Conservation (phyloP, 2,888 invertebrate species). For the Hetaerina titia region DNA sequence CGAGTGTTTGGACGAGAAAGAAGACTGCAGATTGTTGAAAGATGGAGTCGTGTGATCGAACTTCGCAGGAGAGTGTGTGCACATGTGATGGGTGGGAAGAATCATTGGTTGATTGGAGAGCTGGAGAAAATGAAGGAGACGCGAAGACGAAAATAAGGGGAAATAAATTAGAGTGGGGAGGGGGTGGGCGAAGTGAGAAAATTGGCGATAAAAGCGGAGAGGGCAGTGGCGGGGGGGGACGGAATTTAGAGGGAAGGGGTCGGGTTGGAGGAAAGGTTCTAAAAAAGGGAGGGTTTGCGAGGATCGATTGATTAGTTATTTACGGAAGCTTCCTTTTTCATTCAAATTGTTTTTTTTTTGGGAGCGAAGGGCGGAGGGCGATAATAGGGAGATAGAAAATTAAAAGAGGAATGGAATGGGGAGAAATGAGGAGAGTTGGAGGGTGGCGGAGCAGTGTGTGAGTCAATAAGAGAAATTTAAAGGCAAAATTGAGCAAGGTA, state of each 20-base stretch:
- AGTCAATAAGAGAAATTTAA: constrained; percentile 6
- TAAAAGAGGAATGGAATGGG: background rate
- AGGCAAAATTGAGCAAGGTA: constrained; percentile 27
- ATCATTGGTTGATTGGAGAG: background rate
- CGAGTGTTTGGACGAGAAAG: no score
- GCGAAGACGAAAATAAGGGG: background rate
- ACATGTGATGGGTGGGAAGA: background rate
- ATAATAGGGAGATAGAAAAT: constrained; percentile 13
- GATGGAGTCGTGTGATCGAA: background rate
- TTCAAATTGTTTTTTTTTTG: background rate
- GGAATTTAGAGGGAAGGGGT: constrained; percentile 19
- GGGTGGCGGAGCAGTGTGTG: background rate
- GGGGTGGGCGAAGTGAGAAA: background rate
- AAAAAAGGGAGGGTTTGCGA: background rate
- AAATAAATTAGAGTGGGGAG: background rate
- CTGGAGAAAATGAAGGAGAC: background rate
- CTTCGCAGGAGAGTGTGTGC: background rate
- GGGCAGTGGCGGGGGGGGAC: background rate
- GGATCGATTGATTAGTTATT: constrained; percentile 34
- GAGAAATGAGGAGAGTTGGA: background rate
- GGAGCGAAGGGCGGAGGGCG: background rate
- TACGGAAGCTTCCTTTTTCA: constrained; percentile 20
- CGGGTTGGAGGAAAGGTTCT: background rate
- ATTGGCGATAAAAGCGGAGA: constrained; percentile 22
- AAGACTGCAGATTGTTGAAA: background rate